These are phyloP conservation scores for Origma solitaria DNA, from an alignment of 2,113 vertebrate genomes.

Conservation along the genomic window DNA sequence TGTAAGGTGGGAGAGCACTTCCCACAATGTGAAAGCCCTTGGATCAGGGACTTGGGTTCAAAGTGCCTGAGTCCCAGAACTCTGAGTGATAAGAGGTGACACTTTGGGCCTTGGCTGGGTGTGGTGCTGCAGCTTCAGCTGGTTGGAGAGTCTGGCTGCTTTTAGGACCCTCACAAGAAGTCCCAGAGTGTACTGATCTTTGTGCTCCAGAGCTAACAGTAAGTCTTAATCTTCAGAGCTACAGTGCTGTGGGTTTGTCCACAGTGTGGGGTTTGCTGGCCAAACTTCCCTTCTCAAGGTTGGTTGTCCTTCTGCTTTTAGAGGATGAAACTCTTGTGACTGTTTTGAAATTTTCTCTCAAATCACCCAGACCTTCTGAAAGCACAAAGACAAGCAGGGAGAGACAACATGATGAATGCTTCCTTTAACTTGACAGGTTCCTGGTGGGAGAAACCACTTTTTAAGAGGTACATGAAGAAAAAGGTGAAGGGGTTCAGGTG, in stretches of 20 bases:
- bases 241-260: background rate
- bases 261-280: fast-evolving
- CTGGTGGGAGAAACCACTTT: background rate
- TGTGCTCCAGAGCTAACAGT: background rate
- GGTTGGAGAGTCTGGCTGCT: background rate
- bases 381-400: background rate
- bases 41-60: background rate
- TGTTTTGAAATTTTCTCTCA: background rate
- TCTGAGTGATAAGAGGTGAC: background rate
- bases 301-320: background rate
- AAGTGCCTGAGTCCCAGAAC: background rate
- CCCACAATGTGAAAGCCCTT: fast-evolving
- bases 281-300: background rate
- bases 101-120: background rate
- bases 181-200: background rate
- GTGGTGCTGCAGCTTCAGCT: background rate
- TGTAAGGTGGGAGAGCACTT: background rate
- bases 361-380: background rate
- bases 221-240: background rate
- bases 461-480: background rate
- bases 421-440: background rate
- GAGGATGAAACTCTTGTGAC: background rate
- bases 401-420: background rate
- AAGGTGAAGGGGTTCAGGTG: background rate
- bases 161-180: background rate